Evolutionary conservation across 53 echinoderm and acorn worm genomes (phyloP).

Genomic region (Hippasteria phrygiana): DNA sequence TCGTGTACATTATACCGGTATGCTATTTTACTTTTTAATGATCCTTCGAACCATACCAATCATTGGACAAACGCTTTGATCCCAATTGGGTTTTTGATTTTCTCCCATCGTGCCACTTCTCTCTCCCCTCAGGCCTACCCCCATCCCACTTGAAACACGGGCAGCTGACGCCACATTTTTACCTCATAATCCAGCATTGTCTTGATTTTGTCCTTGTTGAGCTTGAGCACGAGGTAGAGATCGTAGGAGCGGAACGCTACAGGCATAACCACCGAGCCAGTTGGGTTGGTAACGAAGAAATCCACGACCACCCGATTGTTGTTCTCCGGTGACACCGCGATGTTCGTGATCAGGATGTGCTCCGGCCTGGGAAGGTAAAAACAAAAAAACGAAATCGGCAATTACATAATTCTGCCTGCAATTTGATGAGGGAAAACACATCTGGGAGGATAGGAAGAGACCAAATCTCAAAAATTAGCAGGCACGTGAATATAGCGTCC

Average conservation of each 20-base stretch:
- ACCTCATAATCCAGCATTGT: conserved; percentile 48
- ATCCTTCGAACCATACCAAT: no score
- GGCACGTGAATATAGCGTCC: no score
- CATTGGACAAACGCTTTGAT: no score
- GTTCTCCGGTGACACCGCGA: not conserved
- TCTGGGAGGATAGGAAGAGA: not conserved
- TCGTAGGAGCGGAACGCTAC: conserved; percentile 83
- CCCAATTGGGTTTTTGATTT: no score
- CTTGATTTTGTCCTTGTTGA: conserved; percentile 70
- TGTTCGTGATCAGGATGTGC: conserved; percentile 65
- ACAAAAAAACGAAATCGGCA: not conserved
- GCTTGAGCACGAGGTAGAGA: conserved; percentile 79
- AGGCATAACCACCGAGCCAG: conserved; percentile 75
- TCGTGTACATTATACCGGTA: no score
- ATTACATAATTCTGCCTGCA: not conserved
- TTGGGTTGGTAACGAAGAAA: conserved; percentile 87
- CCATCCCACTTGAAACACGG: no score
- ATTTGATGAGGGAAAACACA: not conserved
- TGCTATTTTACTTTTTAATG: no score
- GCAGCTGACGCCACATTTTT: no score
- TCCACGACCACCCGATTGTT: conserved; percentile 53
- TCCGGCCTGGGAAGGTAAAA: conserved; percentile 60
- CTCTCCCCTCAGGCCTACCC: no score
- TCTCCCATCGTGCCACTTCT: no score
- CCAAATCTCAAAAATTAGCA: not conserved